Evolutionary conservation across 1,140 invertebrate genomes (phyloP).

Genomic region (Drosophila watanabei): DNA sequence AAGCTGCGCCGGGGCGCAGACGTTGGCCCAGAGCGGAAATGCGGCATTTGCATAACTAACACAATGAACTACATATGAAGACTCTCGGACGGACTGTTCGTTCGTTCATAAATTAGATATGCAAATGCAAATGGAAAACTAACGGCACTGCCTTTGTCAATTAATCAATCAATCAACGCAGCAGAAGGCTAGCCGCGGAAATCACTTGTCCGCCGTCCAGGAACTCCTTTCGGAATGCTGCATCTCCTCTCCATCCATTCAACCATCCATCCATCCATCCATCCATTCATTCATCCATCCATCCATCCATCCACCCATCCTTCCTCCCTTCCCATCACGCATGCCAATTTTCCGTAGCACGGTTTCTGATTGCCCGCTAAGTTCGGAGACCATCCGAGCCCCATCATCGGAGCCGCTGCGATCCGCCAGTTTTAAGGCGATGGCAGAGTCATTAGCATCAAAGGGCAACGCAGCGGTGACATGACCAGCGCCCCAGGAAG

Average conservation of each 20-base stretch:
- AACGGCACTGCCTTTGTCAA: slow-evolving; percentile 81
- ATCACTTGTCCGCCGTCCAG: slow-evolving; percentile 52
- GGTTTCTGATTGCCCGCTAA: slow-evolving; percentile 65
- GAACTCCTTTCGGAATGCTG: slow-evolving; percentile 15
- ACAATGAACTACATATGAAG: slow-evolving; percentile 71
- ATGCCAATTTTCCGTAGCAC: slow-evolving; percentile 64
- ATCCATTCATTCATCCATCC: not conserved
- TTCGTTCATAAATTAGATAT: slow-evolving; percentile 63
- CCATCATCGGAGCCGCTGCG: slow-evolving; percentile 24
- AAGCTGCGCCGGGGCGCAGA: slow-evolving; percentile 60
- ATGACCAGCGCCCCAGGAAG: slow-evolving; percentile 23
- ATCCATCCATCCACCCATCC: slow-evolving; percentile 9
- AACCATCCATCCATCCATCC: not conserved
- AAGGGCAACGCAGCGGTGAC: slow-evolving; percentile 55
- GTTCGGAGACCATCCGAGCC: slow-evolving; percentile 55
- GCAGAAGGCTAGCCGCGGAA: slow-evolving; percentile 57
- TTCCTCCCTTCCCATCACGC: slow-evolving; percentile 49
- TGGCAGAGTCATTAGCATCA: slow-evolving; percentile 67
- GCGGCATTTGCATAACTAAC: slow-evolving; percentile 79
- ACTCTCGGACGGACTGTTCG: not conserved
- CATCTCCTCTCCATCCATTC: slow-evolving; percentile 11
- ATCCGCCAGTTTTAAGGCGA: slow-evolving; percentile 45
- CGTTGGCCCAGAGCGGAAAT: slow-evolving; percentile 58
- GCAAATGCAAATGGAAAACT: slow-evolving; percentile 75
- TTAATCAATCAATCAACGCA: slow-evolving; percentile 83